Evolutionary conservation across 2,113 vertebrate species (phyloP).

Genomic region (Ochotona curzoniae): DNA sequence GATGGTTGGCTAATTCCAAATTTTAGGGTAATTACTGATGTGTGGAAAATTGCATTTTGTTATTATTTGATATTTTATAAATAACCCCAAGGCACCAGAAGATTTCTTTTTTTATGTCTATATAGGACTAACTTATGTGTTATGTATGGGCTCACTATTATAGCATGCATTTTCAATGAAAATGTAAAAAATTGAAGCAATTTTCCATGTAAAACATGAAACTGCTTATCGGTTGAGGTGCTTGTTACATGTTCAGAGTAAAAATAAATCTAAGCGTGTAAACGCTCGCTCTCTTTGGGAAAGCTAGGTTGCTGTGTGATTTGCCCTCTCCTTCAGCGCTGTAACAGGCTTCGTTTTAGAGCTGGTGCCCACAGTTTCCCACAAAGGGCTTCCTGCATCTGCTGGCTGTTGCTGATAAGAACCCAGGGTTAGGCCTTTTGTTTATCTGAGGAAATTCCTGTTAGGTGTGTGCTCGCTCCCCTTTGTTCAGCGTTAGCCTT

Average conservation of each 20-base stretch:
- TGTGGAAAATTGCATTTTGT: constrained; percentile 14
- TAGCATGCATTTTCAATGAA: constrained; percentile 37
- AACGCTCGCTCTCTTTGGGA: constrained; percentile 62
- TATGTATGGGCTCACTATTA: background rate
- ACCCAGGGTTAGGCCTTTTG: constrained; percentile 85
- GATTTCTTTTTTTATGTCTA: constrained; percentile 25
- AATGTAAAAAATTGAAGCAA: constrained; percentile 43
- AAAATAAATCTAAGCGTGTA: background rate
- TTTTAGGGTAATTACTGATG: constrained; percentile 55
- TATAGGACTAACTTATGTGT: background rate
- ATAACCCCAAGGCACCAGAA: background rate
- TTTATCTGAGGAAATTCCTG: constrained; percentile 92
- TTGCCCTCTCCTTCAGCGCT: constrained; percentile 81
- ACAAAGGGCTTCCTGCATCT: constrained; percentile 89
- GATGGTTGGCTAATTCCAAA: constrained; percentile 31
- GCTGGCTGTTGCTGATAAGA: constrained; percentile 90
- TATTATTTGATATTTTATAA: constrained; percentile 52
- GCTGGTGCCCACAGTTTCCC: constrained; percentile 84
- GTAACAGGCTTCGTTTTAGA: constrained; percentile 81
- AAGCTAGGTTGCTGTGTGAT: constrained; percentile 69
- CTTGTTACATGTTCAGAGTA: constrained; percentile 1
- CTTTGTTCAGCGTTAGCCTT: constrained; percentile 86
- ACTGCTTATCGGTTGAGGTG: constrained; percentile 55
- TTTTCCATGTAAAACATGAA: constrained; percentile 45
- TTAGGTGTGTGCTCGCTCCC: constrained; percentile 90